A percentile compares a stretch with the other conserved stretches of the same genome.
These are phyloP conservation scores for Junonia oenone DNA, from an alignment of 2,888 invertebrate genomes.

Conservation along the genomic window DNA sequence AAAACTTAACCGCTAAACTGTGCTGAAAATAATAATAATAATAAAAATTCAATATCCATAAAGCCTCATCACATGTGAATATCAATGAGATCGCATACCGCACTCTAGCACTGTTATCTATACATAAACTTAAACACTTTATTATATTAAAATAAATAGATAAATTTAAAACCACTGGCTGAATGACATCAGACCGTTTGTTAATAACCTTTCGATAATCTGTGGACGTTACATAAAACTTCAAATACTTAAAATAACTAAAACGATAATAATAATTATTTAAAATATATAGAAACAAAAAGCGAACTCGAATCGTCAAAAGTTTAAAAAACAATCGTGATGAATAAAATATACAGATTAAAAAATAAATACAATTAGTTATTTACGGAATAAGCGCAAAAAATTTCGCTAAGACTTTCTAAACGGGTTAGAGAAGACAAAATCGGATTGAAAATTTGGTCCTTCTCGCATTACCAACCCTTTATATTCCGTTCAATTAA, in stretches of 20 bases:
- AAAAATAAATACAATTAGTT: not conserved
- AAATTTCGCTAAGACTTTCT: not conserved
- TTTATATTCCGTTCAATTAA: slow-evolving; percentile 13
- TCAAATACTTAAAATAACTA: not conserved
- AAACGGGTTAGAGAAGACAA: not conserved
- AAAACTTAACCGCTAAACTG: slow-evolving; percentile 50
- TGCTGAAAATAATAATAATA: slow-evolving; percentile 39
- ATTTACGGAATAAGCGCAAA: not conserved
- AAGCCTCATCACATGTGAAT: slow-evolving; percentile 63
- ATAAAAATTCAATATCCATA: slow-evolving; percentile 41
- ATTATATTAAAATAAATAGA: slow-evolving; percentile 14
- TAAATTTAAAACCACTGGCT: slow-evolving; percentile 1
- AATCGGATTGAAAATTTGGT: slow-evolving; percentile 17
- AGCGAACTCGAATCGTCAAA: not conserved
- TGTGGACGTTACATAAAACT: not conserved
- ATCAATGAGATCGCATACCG: slow-evolving; percentile 60
- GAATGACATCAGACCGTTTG: not conserved
- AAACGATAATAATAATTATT: not conserved
- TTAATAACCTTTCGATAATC: not conserved
- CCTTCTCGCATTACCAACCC: slow-evolving; percentile 19
- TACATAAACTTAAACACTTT: slow-evolving; percentile 7
- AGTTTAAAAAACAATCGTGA: not conserved
- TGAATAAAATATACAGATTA: not conserved
- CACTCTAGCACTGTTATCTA: slow-evolving; percentile 28
- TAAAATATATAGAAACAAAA: not conserved